phyloP scores from a whole-genome alignment of 2,888 invertebrate genomes.

The Steinernema hermaphroditum region DNA sequence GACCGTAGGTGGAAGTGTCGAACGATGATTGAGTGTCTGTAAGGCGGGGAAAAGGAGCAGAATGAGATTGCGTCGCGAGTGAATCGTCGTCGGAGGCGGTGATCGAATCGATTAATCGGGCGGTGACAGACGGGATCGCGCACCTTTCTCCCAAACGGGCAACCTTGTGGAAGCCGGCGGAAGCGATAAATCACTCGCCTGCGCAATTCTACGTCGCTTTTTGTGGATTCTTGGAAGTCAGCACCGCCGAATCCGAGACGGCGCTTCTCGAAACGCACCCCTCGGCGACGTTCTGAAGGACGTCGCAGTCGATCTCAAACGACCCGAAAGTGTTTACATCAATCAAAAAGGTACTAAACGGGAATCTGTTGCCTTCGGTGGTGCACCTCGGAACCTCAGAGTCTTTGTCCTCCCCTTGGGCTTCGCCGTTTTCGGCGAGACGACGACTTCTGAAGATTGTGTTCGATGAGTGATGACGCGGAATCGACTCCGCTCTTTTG shows the following conservation, averaged over 20 bases:
- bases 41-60: background rate
- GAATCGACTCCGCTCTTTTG: no score
- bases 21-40: conserved; percentile 2
- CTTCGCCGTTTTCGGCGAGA: background rate
- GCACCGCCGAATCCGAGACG: background rate
- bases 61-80: conserved; percentile 4
- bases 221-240: conserved; percentile 10
- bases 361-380: conserved; percentile 3
- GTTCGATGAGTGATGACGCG: no score
- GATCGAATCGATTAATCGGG: conserved; percentile 24
- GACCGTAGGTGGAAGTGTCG: conserved; percentile 8
- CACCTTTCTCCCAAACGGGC: background rate
- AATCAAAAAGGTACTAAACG: background rate
- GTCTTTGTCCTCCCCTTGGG: background rate
- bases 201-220: background rate
- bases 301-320: background rate
- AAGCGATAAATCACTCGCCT: conserved; percentile 13
- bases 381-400: background rate
- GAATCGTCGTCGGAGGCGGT: conserved; percentile 21
- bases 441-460: no score
- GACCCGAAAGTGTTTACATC: background rate
- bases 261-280: background rate
- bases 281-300: no score
- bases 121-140: conserved; percentile 9
- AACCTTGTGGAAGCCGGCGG: conserved; percentile 15